These are phyloP conservation scores for Drosophila putrida DNA, from an alignment of 2,888 invertebrate species.

Conservation along the genomic window DNA sequence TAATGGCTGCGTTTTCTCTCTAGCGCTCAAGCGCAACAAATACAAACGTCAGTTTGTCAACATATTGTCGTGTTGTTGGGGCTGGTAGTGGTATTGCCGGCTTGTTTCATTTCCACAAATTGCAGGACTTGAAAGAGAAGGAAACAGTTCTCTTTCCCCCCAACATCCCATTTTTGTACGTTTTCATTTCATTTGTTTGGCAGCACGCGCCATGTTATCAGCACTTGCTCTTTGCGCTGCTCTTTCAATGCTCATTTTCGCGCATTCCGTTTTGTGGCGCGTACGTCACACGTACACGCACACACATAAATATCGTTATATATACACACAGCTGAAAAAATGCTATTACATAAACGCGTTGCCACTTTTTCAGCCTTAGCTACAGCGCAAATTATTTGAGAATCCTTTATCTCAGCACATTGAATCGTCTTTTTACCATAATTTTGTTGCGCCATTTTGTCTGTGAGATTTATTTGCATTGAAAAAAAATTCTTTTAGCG, in stretches of 20 bases:
- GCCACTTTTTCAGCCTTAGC: conserved; percentile 62
- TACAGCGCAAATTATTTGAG: conserved; percentile 46
- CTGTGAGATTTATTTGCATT: conserved; percentile 37
- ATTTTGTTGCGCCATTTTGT: conserved; percentile 34
- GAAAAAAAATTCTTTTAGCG: conserved; percentile 59
- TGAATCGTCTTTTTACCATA: conserved; percentile 41
- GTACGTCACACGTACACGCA: conserved; percentile 66
- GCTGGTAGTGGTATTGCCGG: conserved; percentile 47
- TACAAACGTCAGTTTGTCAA: conserved; percentile 56
- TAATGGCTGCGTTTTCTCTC: conserved; percentile 11
- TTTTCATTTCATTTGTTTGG: conserved; percentile 41
- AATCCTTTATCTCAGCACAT: conserved; percentile 45
- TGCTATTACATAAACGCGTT: conserved; percentile 71
- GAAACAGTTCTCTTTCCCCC: conserved; percentile 12
- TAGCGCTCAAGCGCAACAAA: conserved; percentile 61
- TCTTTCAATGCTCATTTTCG: conserved; percentile 58
- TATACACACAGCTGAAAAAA: conserved; percentile 54
- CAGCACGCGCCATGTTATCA: conserved; percentile 48
- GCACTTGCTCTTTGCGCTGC: conserved; percentile 52
- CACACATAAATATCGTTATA: conserved; percentile 37
- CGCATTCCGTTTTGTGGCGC: conserved; percentile 70
- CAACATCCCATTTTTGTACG: background rate
- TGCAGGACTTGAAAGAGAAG: too few species aligned
- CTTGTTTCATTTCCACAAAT: conserved; percentile 47
- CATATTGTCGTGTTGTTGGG: conserved; percentile 39